Base-by-base conservation (phyloP, 2,888 invertebrate species). In the Leptogaster cylindrica region DNA sequence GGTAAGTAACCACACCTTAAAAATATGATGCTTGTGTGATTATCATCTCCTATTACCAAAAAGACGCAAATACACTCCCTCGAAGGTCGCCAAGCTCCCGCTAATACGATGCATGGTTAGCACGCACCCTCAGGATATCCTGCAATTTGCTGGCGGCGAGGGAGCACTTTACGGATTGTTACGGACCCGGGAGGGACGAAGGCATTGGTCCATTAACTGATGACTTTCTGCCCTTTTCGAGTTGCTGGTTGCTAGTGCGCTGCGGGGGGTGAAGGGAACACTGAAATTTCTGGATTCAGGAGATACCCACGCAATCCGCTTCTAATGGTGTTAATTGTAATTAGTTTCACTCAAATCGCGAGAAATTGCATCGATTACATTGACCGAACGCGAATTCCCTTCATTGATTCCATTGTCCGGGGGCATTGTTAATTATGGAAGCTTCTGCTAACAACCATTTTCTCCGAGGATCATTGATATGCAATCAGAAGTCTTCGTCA, bases 11-110 rank as follows among this genome's bases (percentile, higher is more conserved):
- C 61, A 31, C 61, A 61, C 61, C 61, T 61, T 44, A 4, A 44
- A 44, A 61, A 61, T 61, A 44, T 27, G 61, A 61, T 61, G 61
- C 61, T 61, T 61, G 61, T 61, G 41, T 61, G 61, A 61, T 61
- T 61, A 44, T 61, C 61, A 61, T 61, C 61, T 61, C 58, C 41
- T 44, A 44, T 44, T 44, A 44, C 61, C 61, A 16, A 61, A 58
- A 58, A 61, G 23, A 10, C 10, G 12, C 51, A n/a, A 16, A 23
- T 31, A 7, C 61, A 61, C 61, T 61, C 61, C 61, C 61, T 44
- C 41, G 6, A 27, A 5, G 61, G 16, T 14, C 16, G 8, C 10
- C 23, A 14, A 25, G 18, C 58, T 39, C 16, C 18, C 7, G 41
- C 25, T 58, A 58, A 58, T 58, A 41, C 41, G 58, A 58, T 41